A percentile compares a stretch with the other conserved stretches of the same genome.
These are phyloP conservation scores for Oscarella lobularis DNA, from an alignment of 37 sponge, comb jelly and placozoan genomes.

Conservation along the genomic window DNA sequence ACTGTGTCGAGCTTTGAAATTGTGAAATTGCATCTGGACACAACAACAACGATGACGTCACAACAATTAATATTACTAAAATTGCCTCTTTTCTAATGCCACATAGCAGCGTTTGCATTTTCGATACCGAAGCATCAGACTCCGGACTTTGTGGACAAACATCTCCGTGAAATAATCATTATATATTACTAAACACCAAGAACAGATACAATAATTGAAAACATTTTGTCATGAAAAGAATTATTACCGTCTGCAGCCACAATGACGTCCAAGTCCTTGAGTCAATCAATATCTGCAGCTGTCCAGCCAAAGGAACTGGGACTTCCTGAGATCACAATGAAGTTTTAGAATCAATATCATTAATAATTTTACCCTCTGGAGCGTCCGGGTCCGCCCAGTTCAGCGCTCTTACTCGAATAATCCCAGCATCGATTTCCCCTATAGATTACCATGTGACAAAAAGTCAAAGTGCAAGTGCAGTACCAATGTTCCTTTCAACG, in stretches of 20 bases:
- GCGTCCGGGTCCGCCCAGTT: neutral
- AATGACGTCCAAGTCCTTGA: constrained; percentile 11
- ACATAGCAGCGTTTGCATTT: neutral
- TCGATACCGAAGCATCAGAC: neutral
- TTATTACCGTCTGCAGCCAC: constrained; percentile 21
- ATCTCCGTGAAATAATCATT: constrained; percentile 6
- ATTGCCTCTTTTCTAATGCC: neutral
- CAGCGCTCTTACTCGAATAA: neutral
- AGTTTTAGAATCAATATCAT: neutral
- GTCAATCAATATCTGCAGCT: neutral
- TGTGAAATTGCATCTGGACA: constrained; percentile 15
- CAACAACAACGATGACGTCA: neutral
- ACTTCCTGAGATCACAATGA: neutral
- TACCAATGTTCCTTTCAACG: neutral
- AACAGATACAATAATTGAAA: neutral
- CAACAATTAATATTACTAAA: neutral
- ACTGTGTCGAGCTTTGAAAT: constrained; percentile 10
- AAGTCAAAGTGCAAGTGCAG: too few species aligned
- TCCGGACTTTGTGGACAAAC: neutral
- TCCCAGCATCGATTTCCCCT: neutral
- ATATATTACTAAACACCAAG: constrained; percentile 6
- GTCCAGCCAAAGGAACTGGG: constrained; percentile 5
- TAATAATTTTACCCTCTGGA: neutral
- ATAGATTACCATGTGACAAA: too few species aligned
- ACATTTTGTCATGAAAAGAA: too few species aligned